These are phyloP conservation scores for Trachymyrmex septentrionalis DNA, from an alignment of 1,140 invertebrate genomes.

Conservation along the genomic window DNA sequence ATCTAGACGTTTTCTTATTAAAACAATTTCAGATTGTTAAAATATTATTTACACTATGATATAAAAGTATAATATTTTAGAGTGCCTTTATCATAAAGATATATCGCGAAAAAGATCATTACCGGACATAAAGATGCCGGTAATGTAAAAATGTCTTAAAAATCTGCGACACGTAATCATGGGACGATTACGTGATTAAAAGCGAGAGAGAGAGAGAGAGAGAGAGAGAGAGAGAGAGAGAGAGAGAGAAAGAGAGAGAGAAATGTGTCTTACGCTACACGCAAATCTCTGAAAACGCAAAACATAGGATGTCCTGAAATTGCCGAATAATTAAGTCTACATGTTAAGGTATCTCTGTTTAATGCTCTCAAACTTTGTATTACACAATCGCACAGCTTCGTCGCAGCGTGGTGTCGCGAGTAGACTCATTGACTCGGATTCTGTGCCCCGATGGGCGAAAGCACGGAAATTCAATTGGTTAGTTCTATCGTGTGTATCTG, in stretches of 20 bases:
- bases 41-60: constrained; percentile 6
- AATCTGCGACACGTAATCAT: constrained; percentile 4
- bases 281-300: constrained; percentile 79
- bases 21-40: constrained; percentile 3
- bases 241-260: constrained; percentile 8
- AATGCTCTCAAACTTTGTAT: constrained; percentile 80
- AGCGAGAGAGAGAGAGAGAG: constrained; percentile 4
- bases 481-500: constrained; percentile 84
- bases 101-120: constrained; percentile 11
- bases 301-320: constrained; percentile 82
- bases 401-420: constrained; percentile 71
- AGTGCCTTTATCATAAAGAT: constrained; percentile 37
- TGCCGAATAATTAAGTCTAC: constrained; percentile 83
- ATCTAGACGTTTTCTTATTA: background rate
- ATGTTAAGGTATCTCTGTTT: constrained; percentile 81
- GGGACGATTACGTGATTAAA: constrained; percentile 25
- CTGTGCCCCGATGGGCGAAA: constrained; percentile 76
- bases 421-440: constrained; percentile 70
- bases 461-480: constrained; percentile 79
- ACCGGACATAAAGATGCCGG: constrained; percentile 16
- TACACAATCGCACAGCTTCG: constrained; percentile 76
- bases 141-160: constrained; percentile 27
- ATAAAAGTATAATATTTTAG: constrained; percentile 61
- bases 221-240: constrained; percentile 1
- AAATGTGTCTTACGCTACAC: constrained; percentile 59